Conservation (phyloP, 2,113 vertebrate species). For the Baryphthengus martii region DNA sequence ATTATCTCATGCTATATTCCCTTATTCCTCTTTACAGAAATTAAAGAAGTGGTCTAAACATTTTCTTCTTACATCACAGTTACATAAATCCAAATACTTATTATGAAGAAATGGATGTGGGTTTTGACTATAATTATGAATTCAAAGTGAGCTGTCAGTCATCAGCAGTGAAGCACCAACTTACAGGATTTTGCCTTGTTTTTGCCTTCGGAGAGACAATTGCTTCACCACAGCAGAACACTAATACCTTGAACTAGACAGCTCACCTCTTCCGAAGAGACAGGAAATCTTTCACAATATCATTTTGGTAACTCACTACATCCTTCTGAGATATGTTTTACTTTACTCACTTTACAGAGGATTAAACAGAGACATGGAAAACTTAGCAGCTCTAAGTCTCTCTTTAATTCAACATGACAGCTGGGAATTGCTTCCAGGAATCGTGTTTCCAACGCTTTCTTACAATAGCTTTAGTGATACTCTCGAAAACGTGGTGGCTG, state of each 20-base stretch:
- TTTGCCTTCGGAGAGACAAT: background rate
- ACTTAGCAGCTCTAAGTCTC: background rate
- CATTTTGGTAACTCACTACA: constrained; percentile 9
- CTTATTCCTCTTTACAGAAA: constrained; percentile 37
- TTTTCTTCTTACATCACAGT: constrained; percentile 38
- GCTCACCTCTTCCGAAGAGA: constrained; percentile 4
- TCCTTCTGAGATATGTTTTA: constrained; percentile 20
- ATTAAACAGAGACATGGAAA: constrained; percentile 23
- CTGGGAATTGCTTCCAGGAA: constrained; percentile 22
- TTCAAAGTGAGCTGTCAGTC: constrained; percentile 12
- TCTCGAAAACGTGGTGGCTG: background rate
- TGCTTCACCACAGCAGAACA: background rate
- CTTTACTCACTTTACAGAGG: constrained; percentile 12
- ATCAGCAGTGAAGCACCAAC: background rate
- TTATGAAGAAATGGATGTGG: constrained; percentile 49
- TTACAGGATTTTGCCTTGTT: constrained; percentile 25
- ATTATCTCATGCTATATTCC: background rate
- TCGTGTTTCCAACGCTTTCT: background rate
- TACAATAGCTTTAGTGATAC: background rate
- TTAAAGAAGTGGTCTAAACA: constrained; percentile 37
- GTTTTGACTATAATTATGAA: constrained; percentile 38
- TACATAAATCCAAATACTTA: constrained; percentile 31
- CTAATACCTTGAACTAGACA: background rate
- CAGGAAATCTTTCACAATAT: constrained; percentile 48
- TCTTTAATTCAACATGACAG: constrained; percentile 39